Conservation (phyloP, 35 echinoderm and acorn worm species). For the Anneissia japonica region DNA sequence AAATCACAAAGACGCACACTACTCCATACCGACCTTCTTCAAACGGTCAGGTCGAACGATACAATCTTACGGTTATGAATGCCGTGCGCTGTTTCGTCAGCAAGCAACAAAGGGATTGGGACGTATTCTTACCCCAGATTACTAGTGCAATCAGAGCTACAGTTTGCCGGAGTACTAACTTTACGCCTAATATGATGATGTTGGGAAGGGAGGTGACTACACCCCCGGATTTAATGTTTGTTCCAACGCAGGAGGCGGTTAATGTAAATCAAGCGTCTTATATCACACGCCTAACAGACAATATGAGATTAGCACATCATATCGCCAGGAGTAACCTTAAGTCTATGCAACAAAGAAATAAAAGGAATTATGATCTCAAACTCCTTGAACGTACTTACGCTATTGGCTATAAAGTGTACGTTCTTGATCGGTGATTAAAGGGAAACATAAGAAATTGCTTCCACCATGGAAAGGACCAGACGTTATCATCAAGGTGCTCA, state of each 20-base stretch:
- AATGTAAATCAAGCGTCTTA: not conserved
- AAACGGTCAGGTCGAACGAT: slow-evolving; percentile 42
- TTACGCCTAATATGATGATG: slow-evolving; percentile 52
- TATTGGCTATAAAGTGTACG: slow-evolving; percentile 15
- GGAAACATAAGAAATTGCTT: slow-evolving; percentile 24
- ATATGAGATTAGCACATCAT: slow-evolving; percentile 6
- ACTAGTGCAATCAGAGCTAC: slow-evolving; percentile 9
- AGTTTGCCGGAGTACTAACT: slow-evolving; percentile 30
- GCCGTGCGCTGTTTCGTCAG: slow-evolving; percentile 31
- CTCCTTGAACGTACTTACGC: not conserved
- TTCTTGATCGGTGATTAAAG: slow-evolving; percentile 25
- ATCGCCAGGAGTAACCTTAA: slow-evolving; percentile 8
- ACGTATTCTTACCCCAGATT: slow-evolving; percentile 5
- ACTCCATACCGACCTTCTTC: slow-evolving; percentile 34
- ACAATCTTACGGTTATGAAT: slow-evolving; percentile 41
- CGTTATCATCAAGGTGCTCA: not conserved
- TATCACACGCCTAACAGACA: not conserved
- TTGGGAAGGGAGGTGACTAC: slow-evolving; percentile 40
- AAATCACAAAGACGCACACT: slow-evolving; percentile 15
- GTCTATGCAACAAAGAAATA: slow-evolving; percentile 6
- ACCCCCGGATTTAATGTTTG: slow-evolving; percentile 44
- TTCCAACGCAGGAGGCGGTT: not conserved
- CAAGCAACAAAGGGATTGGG: slow-evolving; percentile 21
- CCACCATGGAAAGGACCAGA: slow-evolving; percentile 44
- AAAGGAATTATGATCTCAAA: slow-evolving; percentile 25